Conservation (phyloP, 1,140 invertebrate species). For the Zaprionus capensis region DNA sequence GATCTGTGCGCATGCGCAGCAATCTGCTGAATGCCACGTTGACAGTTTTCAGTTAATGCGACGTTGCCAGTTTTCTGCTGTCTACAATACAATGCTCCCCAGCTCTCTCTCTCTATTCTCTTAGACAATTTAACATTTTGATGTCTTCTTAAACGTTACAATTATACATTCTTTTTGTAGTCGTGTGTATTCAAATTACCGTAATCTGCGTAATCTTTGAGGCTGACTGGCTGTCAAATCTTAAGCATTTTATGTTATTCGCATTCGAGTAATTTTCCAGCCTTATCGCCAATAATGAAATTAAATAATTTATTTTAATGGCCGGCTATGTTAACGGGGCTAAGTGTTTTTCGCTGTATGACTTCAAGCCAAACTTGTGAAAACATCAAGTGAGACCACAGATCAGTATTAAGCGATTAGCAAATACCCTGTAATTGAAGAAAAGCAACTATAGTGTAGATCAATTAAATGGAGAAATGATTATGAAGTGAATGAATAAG, state of each 20-base stretch:
- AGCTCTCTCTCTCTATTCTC: background rate
- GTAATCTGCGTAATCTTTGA: constrained; percentile 47
- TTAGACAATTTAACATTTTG: background rate
- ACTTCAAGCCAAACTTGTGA: constrained; percentile 53
- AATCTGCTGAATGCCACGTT: constrained; percentile 7
- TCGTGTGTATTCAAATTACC: constrained; percentile 19
- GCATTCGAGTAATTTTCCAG: constrained; percentile 57
- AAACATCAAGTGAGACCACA: constrained; percentile 13
- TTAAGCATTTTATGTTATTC: constrained; percentile 42
- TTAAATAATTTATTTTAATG: constrained; percentile 82
- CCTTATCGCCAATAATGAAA: constrained; percentile 75
- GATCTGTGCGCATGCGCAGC: constrained; percentile 26
- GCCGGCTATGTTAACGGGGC: constrained; percentile 64
- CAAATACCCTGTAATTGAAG: constrained; percentile 22
- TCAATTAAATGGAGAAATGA: too few relatives aligned
- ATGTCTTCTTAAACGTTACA: background rate
- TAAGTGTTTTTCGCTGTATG: constrained; percentile 77
- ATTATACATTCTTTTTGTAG: constrained; percentile 16
- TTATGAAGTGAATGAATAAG: too few relatives aligned
- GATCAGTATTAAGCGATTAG: background rate
- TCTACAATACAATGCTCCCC: background rate
- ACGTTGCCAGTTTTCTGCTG: constrained; percentile 10
- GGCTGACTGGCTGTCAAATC: constrained; percentile 60
- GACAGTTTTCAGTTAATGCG: constrained; percentile 16
- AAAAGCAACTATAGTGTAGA: background rate